Evolutionary conservation across 2,113 vertebrate genomes (phyloP).

Genomic region (Neotragus pygmaeus): DNA sequence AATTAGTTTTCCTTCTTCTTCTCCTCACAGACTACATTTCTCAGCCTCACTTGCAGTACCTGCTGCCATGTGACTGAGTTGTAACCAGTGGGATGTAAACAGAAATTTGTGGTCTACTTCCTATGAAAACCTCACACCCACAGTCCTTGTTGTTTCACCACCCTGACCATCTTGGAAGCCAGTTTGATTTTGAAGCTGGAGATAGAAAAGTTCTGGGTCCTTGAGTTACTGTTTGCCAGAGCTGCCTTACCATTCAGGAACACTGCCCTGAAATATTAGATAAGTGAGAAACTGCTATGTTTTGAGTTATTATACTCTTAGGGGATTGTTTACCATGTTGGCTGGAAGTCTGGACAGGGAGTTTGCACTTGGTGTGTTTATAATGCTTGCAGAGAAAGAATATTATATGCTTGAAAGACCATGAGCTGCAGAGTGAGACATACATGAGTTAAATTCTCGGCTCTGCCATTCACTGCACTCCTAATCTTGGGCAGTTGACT

Average conservation of each 20-base stretch:
- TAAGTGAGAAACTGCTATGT: neutral
- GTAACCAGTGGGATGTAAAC: neutral
- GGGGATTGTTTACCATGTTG: neutral
- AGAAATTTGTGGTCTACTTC: neutral
- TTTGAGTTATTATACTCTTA: neutral
- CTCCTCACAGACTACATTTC: neutral
- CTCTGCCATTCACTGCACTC: neutral
- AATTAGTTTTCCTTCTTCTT: neutral
- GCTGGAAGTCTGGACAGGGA: neutral
- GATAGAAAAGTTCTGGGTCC: neutral
- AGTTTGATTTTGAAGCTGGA: neutral
- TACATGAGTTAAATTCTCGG: neutral
- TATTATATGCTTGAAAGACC: neutral
- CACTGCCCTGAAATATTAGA: neutral
- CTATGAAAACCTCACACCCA: neutral
- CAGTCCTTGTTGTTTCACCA: neutral
- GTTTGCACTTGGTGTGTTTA: neutral
- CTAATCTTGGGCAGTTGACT: neutral
- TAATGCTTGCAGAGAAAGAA: neutral
- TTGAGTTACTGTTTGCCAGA: neutral
- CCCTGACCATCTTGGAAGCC: neutral
- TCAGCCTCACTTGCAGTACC: neutral
- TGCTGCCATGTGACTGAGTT: neutral
- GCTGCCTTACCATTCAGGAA: neutral
- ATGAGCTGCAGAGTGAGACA: neutral